phyloP scores from a whole-genome alignment of 2,888 invertebrate species.

The Acrobasis repandana region DNA sequence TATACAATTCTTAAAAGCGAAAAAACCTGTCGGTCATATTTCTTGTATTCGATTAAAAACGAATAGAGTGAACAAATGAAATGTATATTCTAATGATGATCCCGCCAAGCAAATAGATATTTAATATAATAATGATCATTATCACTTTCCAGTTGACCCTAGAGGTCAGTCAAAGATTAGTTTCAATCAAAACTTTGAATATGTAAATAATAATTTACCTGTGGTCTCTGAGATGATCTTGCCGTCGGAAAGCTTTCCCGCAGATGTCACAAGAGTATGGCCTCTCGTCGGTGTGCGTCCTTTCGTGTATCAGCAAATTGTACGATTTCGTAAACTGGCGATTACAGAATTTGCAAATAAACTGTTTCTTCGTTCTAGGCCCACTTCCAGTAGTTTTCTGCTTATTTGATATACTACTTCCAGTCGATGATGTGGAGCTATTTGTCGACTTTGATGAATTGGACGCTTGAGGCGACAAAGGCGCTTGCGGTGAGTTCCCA shows the following conservation, averaged over 20 bases:
- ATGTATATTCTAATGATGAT: constrained; percentile 19
- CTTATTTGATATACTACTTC: constrained; percentile 73
- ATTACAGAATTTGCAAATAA: constrained; percentile 99
- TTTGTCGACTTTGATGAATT: constrained; percentile 75
- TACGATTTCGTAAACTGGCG: constrained; percentile 99
- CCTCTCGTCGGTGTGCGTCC: constrained; percentile 98
- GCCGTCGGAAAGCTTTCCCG: constrained; percentile 98
- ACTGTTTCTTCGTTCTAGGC: constrained; percentile 97
- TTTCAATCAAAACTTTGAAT: constrained; percentile 17
- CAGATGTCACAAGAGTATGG: constrained; percentile 99
- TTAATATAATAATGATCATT: constrained; percentile 23
- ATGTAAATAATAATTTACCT: constrained; percentile 82
- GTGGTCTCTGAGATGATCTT: constrained; percentile 97
- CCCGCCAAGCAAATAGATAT: constrained; percentile 20
- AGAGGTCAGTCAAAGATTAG: constrained; percentile 7
- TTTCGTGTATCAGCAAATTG: constrained; percentile 97
- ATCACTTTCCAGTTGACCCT: constrained; percentile 20
- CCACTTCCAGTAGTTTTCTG: constrained; percentile 81
- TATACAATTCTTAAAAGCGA: neutral
- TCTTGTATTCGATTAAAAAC: constrained; percentile 2
- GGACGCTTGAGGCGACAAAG: constrained; percentile 70
- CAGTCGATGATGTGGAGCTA: constrained; percentile 71
- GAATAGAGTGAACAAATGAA: constrained; percentile 1
- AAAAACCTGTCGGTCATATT: constrained; percentile 13
- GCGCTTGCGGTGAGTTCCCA: constrained; percentile 72